These are phyloP conservation scores for Rhabditoides inermis DNA, from an alignment of 2,888 invertebrate genomes.

Conservation along the genomic window DNA sequence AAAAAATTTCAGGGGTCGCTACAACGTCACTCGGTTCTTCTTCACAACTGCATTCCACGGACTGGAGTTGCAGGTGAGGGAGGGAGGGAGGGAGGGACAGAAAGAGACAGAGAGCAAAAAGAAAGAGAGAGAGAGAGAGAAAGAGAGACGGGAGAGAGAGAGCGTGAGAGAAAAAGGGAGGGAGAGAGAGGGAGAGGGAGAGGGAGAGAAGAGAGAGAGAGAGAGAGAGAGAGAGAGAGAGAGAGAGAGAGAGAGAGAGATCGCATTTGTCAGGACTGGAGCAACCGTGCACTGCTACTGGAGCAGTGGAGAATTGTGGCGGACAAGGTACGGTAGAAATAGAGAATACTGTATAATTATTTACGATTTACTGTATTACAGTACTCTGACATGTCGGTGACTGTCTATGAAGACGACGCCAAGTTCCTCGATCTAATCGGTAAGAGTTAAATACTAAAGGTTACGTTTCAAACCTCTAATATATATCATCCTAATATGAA, in stretches of 20 bases:
- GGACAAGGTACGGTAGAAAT: constrained; percentile 14
- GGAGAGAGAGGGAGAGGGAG: neutral
- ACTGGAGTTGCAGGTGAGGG: constrained; percentile 18
- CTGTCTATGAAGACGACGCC: constrained; percentile 46
- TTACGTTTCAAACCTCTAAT: no score
- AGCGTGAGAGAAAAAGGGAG: neutral
- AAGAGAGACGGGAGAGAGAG: neutral
- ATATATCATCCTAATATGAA: no score
- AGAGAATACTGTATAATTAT: neutral
- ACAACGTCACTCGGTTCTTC: constrained; percentile 36
- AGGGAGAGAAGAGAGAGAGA: neutral
- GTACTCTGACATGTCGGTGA: constrained; percentile 39
- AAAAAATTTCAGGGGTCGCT: constrained; percentile 12
- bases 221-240: neutral
- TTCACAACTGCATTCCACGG: constrained; percentile 47
- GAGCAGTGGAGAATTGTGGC: constrained; percentile 43
- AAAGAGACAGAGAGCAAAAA: neutral
- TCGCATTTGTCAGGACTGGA: constrained; percentile 29
- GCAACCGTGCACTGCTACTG: constrained; percentile 36
- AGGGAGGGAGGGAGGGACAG: neutral
- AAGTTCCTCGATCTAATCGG: constrained; percentile 48
- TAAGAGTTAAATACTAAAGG: no score
- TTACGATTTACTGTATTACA: constrained; percentile 12
- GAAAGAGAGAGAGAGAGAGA: neutral
- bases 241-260: neutral